Conservation (phyloP, 1,140 invertebrate genomes). For the Ceratitis capitata region DNA sequence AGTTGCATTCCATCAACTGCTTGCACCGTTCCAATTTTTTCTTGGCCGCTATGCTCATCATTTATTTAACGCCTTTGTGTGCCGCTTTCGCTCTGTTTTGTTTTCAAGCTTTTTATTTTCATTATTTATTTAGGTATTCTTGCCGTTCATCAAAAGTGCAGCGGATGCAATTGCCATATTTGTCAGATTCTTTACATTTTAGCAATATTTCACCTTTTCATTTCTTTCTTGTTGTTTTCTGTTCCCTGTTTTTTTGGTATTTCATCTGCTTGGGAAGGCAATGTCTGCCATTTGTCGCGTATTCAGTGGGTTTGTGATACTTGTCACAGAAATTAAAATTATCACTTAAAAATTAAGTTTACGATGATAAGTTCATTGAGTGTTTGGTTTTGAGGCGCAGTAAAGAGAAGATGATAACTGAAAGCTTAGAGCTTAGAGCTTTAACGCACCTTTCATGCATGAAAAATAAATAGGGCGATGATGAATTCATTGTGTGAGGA, state of each 20-base stretch:
- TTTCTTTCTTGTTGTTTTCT: not conserved
- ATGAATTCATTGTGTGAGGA: too few relatives aligned
- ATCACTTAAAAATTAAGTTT: not conserved
- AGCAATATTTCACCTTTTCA: not conserved
- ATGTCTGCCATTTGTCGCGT: not conserved
- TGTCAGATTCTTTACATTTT: conserved; percentile 26
- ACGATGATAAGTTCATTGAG: too few relatives aligned
- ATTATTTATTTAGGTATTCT: not conserved
- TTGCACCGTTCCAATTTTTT: not conserved
- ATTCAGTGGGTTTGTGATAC: not conserved
- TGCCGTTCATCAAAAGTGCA: not conserved
- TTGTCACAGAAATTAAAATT: not conserved
- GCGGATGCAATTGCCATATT: conserved; percentile 36
- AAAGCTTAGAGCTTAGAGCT: too few relatives aligned
- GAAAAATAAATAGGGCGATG: too few relatives aligned
- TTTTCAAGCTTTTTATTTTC: not conserved
- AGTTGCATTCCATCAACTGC: conserved; percentile 39
- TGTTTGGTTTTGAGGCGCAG: too few relatives aligned
- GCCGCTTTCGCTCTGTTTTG: not conserved
- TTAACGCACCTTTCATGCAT: too few relatives aligned
- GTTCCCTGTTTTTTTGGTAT: not conserved
- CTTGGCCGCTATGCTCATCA: not conserved
- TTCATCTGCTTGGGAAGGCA: not conserved
- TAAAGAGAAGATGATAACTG: too few relatives aligned
- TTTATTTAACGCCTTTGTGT: not conserved